These are phyloP conservation scores for Furnarius figulus DNA, from an alignment of 2,113 vertebrate genomes.

Conservation along the genomic window DNA sequence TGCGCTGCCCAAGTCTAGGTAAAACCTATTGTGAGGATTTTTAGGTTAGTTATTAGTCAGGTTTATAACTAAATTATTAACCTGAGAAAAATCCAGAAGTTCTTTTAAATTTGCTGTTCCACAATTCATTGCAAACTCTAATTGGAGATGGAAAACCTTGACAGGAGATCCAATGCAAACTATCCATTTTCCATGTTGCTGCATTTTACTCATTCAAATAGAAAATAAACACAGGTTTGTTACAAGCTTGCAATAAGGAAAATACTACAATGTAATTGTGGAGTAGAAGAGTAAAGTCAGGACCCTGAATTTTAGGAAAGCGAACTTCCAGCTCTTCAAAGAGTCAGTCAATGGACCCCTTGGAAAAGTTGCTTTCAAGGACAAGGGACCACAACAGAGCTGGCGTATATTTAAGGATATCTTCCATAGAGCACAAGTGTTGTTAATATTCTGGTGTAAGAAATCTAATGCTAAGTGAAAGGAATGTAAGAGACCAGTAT, in stretches of 20 bases:
- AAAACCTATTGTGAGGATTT: neutral
- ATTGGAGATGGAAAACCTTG: neutral
- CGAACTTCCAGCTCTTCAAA: neutral
- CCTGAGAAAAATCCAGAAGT: neutral
- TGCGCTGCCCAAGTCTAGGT: neutral
- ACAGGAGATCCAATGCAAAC: neutral
- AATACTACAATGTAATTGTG: neutral
- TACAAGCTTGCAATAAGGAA: neutral
- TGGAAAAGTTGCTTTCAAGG: neutral
- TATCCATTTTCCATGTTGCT: neutral
- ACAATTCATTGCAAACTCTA: neutral
- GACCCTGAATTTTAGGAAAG: neutral
- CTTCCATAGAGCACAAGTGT: neutral
- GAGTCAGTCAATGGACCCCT: neutral
- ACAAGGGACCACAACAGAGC: neutral
- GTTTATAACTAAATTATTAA: neutral
- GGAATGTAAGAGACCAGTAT: neutral
- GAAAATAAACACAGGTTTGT: neutral
- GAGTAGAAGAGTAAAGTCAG: neutral
- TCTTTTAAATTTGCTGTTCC: neutral
- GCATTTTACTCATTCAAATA: neutral
- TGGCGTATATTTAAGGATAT: neutral
- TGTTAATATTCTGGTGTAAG: neutral
- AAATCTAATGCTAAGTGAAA: neutral
- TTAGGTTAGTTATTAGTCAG: neutral